Percentiles rank a stretch among this genome's conserved stretches.
phyloP scores from a whole-genome alignment of 2,113 vertebrate genomes.

The Cryptomyrus ogoouensis region DNA sequence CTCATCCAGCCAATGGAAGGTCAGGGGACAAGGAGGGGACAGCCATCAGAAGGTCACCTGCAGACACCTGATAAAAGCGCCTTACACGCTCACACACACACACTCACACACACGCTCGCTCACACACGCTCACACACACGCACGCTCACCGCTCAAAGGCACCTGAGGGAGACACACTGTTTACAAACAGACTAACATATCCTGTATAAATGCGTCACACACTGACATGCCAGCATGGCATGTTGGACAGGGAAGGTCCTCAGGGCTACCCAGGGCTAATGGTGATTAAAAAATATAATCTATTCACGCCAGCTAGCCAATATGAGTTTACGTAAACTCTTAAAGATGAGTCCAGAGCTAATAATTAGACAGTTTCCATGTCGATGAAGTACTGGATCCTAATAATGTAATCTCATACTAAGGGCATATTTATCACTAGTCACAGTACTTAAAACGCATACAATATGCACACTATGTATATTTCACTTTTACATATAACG shows the following conservation, averaged over 20 bases:
- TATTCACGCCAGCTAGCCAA: neutral
- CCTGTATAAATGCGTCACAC: neutral
- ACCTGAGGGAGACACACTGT: neutral
- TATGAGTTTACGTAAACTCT: neutral
- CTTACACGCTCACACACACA: neutral
- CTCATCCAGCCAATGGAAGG: slow-evolving; percentile 11
- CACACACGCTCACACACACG: neutral
- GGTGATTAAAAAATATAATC: neutral
- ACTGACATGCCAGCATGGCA: neutral
- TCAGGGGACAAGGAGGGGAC: slow-evolving; percentile 2
- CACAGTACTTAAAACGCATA: neutral
- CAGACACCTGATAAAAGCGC: neutral
- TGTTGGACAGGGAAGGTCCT: neutral
- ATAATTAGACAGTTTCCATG: neutral
- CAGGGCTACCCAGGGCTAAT: neutral
- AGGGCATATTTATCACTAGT: neutral
- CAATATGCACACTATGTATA: neutral
- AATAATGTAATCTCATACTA: neutral
- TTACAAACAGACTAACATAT: neutral
- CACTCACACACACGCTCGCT: neutral
- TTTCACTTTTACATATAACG: neutral
- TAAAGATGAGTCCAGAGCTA: neutral
- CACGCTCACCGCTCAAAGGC: neutral
- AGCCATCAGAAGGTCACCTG: slow-evolving; percentile 19
- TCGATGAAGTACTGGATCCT: neutral